Conservation (phyloP, 2,888 invertebrate species). For the Epirrhoe tristata region DNA sequence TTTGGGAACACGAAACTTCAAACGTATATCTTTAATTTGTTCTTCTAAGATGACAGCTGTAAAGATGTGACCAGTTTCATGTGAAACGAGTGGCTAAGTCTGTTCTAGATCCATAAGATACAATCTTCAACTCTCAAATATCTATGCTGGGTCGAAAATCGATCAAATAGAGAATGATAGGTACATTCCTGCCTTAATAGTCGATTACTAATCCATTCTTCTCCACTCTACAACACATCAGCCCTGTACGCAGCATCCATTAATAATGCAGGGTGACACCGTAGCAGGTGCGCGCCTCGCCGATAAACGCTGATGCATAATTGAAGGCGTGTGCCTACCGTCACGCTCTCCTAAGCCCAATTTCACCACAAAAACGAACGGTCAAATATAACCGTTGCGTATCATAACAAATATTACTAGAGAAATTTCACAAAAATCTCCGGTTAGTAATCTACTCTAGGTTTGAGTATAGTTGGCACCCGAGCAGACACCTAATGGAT, state of each 20-base stretch:
- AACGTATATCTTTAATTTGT: too few relatives aligned
- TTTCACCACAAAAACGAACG: slow-evolving; percentile 6
- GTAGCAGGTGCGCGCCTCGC: slow-evolving; percentile 74
- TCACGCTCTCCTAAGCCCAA: slow-evolving; percentile 41
- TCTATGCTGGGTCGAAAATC: not conserved
- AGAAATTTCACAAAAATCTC: not conserved
- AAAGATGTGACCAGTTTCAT: too few relatives aligned
- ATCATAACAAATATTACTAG: not conserved
- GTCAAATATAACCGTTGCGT: slow-evolving; percentile 1
- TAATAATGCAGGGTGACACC: slow-evolving; percentile 81
- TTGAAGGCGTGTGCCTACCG: slow-evolving; percentile 73
- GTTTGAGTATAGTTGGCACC: not conserved
- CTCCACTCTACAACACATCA: slow-evolving; percentile 27
- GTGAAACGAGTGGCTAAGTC: too few relatives aligned
- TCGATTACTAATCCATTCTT: slow-evolving; percentile 27
- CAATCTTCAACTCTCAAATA: not conserved
- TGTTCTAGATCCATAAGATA: too few relatives aligned
- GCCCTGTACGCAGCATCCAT: slow-evolving; percentile 57
- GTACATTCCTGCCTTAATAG: slow-evolving; percentile 17
- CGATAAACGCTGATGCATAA: slow-evolving; percentile 82
- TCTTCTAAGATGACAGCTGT: too few relatives aligned
- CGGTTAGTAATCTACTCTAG: not conserved
- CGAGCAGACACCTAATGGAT: slow-evolving; percentile 54
- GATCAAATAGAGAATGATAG: not conserved
- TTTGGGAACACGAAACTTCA: too few relatives aligned